phyloP scores from a whole-genome alignment of 2,113 vertebrate species.

The Picathartes gymnocephalus region DNA sequence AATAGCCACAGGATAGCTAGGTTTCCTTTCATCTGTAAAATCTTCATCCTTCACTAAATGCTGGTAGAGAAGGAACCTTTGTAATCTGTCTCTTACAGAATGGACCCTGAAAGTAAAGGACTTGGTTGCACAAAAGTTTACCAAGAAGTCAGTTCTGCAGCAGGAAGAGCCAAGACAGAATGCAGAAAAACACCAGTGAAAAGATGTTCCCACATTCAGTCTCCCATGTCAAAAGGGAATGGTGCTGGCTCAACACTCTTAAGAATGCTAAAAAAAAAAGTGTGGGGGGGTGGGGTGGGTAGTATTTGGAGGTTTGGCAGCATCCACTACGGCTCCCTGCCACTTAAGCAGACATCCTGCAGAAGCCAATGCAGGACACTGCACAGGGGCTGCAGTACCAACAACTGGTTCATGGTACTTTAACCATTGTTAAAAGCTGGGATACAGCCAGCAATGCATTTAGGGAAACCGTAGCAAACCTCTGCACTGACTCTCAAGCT shows the following conservation, averaged over 20 bases:
- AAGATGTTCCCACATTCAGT: background rate
- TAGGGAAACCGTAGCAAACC: background rate
- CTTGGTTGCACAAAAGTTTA: background rate
- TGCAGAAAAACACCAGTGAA: background rate
- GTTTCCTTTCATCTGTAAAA: background rate
- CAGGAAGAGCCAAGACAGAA: background rate
- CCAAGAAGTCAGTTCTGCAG: background rate
- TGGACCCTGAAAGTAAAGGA: background rate
- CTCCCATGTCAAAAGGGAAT: background rate
- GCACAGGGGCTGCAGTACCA: background rate
- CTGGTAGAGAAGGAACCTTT: background rate
- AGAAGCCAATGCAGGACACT: background rate
- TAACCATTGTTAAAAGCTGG: background rate
- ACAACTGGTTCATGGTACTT: background rate
- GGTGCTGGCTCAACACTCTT: background rate
- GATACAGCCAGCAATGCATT: background rate
- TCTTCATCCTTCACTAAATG: background rate
- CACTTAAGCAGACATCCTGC: background rate
- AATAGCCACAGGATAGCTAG: background rate
- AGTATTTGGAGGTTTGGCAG: background rate
- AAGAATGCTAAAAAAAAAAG: background rate
- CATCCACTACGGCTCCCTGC: background rate
- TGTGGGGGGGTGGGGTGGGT: accelerated
- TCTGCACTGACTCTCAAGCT: background rate
- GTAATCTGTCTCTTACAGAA: background rate